Evolutionary conservation across 2,888 invertebrate species (phyloP).

Genomic region (Lepeophtheirus nordmannii): DNA sequence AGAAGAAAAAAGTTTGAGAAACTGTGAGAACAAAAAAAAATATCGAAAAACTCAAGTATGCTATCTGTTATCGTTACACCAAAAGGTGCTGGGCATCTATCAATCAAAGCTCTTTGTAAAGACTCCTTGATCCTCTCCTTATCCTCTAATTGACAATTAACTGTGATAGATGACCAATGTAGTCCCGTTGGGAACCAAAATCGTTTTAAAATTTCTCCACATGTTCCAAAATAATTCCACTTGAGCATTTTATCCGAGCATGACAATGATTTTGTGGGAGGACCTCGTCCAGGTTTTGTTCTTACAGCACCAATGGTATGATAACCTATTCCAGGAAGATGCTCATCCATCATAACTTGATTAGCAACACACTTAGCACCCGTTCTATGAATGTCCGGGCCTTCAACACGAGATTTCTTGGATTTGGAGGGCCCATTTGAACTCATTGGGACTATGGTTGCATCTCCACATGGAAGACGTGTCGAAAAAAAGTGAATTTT

Average conservation of each 20-base stretch:
- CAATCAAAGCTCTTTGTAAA: neutral
- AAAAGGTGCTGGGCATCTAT: neutral
- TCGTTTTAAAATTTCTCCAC: slow-evolving; percentile 57
- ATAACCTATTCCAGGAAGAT: slow-evolving; percentile 44
- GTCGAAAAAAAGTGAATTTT: slow-evolving; percentile 67
- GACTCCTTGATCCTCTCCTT: neutral
- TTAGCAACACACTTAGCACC: slow-evolving; percentile 65
- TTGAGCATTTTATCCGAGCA: slow-evolving; percentile 86
- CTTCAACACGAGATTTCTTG: neutral
- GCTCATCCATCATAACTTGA: slow-evolving; percentile 43
- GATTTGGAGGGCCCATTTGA: neutral
- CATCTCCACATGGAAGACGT: slow-evolving; percentile 83
- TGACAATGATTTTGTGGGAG: slow-evolving; percentile 69
- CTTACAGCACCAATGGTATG: slow-evolving; percentile 54
- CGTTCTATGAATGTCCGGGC: slow-evolving; percentile 47
- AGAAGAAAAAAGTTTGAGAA: too few species aligned
- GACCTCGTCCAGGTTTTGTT: slow-evolving; percentile 79
- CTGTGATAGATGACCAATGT: neutral
- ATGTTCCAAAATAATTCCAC: slow-evolving; percentile 71
- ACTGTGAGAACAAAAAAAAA: too few species aligned
- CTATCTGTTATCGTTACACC: too few species aligned
- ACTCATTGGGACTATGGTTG: slow-evolving; percentile 47
- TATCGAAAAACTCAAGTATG: too few species aligned
- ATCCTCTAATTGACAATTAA: neutral
- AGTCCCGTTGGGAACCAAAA: slow-evolving; percentile 33